phyloP scores from a whole-genome alignment of 2,113 vertebrate species.

The Labeo rohita region DNA sequence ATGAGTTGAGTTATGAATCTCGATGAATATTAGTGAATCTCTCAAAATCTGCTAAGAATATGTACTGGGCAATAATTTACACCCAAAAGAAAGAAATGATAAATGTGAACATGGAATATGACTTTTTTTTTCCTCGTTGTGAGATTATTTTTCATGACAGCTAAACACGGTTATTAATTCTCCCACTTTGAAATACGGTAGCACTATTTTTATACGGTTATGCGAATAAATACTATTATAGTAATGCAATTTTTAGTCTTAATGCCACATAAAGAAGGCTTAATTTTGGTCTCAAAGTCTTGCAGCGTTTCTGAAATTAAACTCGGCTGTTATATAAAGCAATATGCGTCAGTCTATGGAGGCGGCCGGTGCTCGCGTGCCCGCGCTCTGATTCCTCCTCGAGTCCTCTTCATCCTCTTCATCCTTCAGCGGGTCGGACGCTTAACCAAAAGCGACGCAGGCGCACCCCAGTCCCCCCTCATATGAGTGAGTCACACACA shows the following conservation, averaged over 20 bases:
- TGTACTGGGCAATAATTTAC: not conserved
- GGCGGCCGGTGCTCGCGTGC: conserved; percentile 3
- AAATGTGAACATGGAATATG: not conserved
- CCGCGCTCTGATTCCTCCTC: conserved; percentile 1
- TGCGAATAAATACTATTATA: not conserved
- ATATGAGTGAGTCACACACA: conserved; percentile 17
- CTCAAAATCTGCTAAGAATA: not conserved
- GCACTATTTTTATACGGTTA: not conserved
- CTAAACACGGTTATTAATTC: not conserved
- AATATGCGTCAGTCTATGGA: conserved; percentile 14
- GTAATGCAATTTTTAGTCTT: not conserved
- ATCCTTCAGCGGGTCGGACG: not conserved
- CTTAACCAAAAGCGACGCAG: not conserved
- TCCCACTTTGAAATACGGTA: not conserved
- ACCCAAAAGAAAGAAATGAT: not conserved
- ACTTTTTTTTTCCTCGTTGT: not conserved
- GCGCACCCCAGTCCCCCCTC: not conserved
- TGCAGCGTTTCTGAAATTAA: not conserved
- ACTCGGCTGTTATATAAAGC: conserved; percentile 19
- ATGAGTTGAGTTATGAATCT: too few relatives aligned
- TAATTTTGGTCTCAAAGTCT: not conserved
- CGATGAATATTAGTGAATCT: too few relatives aligned
- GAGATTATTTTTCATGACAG: not conserved
- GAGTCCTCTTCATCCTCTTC: conserved; percentile 35
- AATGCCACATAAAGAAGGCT: not conserved